phyloP scores from a whole-genome alignment of 2,888 invertebrate genomes.

The Scrobipalpa costella region DNA sequence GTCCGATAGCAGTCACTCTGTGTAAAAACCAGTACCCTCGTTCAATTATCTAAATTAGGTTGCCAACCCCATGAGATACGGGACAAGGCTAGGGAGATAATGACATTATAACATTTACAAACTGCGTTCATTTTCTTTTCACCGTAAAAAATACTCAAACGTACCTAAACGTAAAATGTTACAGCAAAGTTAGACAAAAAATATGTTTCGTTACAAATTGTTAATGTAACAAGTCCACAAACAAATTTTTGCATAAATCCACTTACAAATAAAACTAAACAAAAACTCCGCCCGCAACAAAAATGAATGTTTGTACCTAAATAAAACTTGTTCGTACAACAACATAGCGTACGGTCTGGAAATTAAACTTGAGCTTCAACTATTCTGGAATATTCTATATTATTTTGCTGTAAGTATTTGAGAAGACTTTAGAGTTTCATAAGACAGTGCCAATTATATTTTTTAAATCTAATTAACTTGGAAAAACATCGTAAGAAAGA shows the following conservation, averaged over 20 bases:
- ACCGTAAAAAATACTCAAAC: neutral
- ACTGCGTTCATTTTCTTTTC: neutral
- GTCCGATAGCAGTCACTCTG: too few relatives aligned
- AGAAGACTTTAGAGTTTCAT: neutral
- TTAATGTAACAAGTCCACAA: neutral
- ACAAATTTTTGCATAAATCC: constrained; percentile 10
- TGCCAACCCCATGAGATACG: too few relatives aligned
- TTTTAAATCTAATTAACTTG: too few relatives aligned
- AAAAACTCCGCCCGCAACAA: neutral
- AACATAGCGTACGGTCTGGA: neutral
- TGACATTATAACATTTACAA: too few relatives aligned
- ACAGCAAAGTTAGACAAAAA: neutral
- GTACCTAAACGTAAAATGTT: neutral
- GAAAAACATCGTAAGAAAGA: too few relatives aligned
- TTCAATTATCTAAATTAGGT: too few relatives aligned
- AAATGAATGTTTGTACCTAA: constrained; percentile 4
- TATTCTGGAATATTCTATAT: neutral
- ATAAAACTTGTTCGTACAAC: constrained; percentile 6
- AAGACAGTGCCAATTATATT: too few relatives aligned
- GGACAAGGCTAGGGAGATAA: too few relatives aligned
- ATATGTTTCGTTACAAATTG: neutral
- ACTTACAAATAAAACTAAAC: constrained; percentile 7
- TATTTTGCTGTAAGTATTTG: neutral
- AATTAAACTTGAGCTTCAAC: constrained; percentile 1
- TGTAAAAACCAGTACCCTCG: too few relatives aligned